A percentile compares a stretch with the other conserved stretches of the same genome.
Conservation (phyloP, 1,140 invertebrate species). For the Ips typographus region DNA sequence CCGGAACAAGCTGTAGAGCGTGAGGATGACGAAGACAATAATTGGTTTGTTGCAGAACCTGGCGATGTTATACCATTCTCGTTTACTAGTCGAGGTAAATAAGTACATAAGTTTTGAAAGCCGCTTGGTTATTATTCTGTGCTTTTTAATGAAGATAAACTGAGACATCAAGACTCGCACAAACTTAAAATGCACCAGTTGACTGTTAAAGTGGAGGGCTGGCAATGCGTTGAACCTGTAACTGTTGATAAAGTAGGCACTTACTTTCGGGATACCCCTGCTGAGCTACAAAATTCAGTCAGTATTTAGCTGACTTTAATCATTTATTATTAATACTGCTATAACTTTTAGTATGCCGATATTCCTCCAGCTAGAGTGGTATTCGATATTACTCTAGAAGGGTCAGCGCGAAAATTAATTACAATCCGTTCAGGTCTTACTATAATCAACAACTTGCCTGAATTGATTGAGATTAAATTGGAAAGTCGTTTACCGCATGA, state of each 20-base stretch:
- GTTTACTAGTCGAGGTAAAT: conserved; percentile 71
- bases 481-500: conserved; percentile 55
- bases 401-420: conserved; percentile 92
- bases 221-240: conserved; percentile 83
- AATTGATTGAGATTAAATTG: conserved; percentile 70
- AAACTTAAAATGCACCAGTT: conserved; percentile 83
- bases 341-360: conserved; percentile 36
- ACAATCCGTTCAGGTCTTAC: conserved; percentile 89
- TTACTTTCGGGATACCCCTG: conserved; percentile 81
- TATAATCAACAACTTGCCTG: conserved; percentile 74
- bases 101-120: background rate
- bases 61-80: conserved; percentile 77
- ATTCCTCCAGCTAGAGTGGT: conserved; percentile 67
- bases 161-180: conserved; percentile 78
- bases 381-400: conserved; percentile 86
- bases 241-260: conserved; percentile 94
- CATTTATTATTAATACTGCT: conserved; percentile 2
- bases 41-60: conserved; percentile 70
- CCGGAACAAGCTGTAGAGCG: conserved; percentile 43
- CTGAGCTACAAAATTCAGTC: conserved; percentile 49
- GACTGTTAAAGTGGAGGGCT: conserved; percentile 84
- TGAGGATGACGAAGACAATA: conserved; percentile 55
- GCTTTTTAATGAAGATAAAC: conserved; percentile 56
- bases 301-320: background rate
- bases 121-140: conserved; percentile 30